Percentiles rank a stretch among this genome's conserved stretches.
phyloP scores from a whole-genome alignment of 2,797 vertebrate species.

The Pelochelys cantorii region DNA sequence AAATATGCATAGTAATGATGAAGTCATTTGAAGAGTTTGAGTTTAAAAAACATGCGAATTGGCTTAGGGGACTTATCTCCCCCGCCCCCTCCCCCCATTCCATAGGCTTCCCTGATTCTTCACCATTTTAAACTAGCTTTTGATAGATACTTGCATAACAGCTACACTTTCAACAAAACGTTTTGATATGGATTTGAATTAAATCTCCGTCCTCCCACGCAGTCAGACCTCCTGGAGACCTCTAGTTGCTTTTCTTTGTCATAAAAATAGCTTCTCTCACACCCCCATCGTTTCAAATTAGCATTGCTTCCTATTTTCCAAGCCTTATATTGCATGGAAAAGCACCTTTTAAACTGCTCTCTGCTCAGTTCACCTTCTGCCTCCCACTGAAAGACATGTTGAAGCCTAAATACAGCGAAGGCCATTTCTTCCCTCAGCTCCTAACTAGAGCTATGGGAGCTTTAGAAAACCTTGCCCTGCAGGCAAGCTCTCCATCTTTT shows the following conservation, averaged over 20 bases:
- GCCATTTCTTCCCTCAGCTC: background rate
- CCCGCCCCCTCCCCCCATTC: fast-evolving
- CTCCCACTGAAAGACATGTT: background rate
- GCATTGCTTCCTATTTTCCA: background rate
- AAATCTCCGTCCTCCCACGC: background rate
- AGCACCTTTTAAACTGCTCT: background rate
- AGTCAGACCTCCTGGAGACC: background rate
- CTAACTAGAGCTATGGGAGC: background rate
- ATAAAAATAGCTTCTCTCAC: background rate
- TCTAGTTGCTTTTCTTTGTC: fast-evolving
- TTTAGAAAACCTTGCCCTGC: background rate
- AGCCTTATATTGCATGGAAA: background rate
- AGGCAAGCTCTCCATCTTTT: background rate
- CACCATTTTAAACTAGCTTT: background rate
- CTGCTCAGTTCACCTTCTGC: background rate
- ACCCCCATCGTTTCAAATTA: background rate
- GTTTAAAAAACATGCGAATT: background rate
- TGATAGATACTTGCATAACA: background rate
- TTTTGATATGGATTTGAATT: background rate
- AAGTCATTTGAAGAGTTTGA: background rate
- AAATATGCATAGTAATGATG: background rate
- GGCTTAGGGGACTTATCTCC: background rate
- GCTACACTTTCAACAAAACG: background rate
- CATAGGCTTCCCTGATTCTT: background rate
- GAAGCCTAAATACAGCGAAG: background rate